Percentiles rank a stretch among this genome's conserved stretches.
Conservation (phyloP, 2,113 vertebrate species). For the Clinocottus analis region DNA sequence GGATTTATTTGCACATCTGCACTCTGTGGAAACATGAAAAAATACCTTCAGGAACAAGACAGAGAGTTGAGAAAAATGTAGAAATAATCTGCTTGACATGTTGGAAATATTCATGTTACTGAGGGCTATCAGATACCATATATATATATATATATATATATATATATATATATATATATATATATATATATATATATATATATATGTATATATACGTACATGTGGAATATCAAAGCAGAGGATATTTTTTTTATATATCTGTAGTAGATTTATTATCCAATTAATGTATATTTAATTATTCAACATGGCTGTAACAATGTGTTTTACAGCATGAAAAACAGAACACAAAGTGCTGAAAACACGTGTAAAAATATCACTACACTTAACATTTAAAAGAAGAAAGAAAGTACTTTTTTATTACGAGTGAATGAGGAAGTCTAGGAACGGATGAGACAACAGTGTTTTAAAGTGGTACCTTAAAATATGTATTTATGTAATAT, state of each 20-base stretch:
- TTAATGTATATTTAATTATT: not conserved
- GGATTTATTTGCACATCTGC: constrained; percentile 58
- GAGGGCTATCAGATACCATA: too few species aligned
- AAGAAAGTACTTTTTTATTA: not conserved
- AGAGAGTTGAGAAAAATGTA: constrained; percentile 22
- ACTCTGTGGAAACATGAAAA: constrained; percentile 54
- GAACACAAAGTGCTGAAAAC: not conserved
- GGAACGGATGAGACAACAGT: too few species aligned
- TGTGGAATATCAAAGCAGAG: not conserved
- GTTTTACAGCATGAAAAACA: not conserved
- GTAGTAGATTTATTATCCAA: not conserved
- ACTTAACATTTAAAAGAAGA: not conserved
- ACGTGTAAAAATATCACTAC: not conserved
- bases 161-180: too few species aligned
- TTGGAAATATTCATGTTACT: constrained; percentile 18
- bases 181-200: too few species aligned
- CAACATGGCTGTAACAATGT: not conserved
- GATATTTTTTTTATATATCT: not conserved
- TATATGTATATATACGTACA: too few species aligned
- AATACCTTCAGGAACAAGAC: constrained; percentile 24
- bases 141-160: not conserved
- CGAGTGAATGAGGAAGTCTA: too few species aligned
- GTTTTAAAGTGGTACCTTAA: too few species aligned
- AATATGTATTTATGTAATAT: too few species aligned
- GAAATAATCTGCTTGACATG: constrained; percentile 37